Base-by-base conservation (phyloP, 2,113 vertebrate species). In the Aramus guarauna region DNA sequence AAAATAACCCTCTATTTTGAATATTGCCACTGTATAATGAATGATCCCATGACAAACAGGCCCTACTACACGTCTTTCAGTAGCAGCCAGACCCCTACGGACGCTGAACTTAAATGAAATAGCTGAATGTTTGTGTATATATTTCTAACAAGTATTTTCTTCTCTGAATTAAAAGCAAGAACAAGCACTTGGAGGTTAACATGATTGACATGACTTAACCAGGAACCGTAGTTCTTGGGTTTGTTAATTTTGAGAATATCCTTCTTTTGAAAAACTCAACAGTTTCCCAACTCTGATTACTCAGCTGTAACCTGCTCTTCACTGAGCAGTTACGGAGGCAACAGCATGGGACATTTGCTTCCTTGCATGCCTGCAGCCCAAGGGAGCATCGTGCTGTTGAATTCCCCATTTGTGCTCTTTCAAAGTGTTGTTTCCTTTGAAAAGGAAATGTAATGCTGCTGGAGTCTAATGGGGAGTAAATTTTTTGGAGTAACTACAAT, bases 1-100 rank as follows among this genome's bases (percentile, higher is more conserved):
- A 85, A 83, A 82, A 87, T 78, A 75, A 43, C 18, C 63, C 50
- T 93, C 53, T 89, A 4, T 78, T 87, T 94, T 68, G 75, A 83
- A n/a, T 63, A 20, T 17, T 68, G 75, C 36, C 24, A 23, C 23
- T 20, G 30, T 66, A 20, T 59, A 62, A 17, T 19, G 64, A 62
- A 43, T 2, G 34, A 55, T 47, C 37, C 39, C 16, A 7, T 11
- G 53, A 88, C 85, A 59, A 55, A 69, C 7, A 5, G 43, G 58
- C 80, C 60, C 53, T 78, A 59, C 68, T 60, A 78, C 4, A 0
- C 3, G 12, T 53, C 52, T 83, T 29, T 58, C 69, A n/a, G 8
- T 66, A 52, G 63, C 4, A 12, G 56, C 30, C n/a, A 3, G 50
- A 37, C 37, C 62, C 60, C n/a, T 50, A 1, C 0, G 0, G 72